phyloP scores from a whole-genome alignment of 2,113 vertebrate species.

The Lepus americanus region DNA sequence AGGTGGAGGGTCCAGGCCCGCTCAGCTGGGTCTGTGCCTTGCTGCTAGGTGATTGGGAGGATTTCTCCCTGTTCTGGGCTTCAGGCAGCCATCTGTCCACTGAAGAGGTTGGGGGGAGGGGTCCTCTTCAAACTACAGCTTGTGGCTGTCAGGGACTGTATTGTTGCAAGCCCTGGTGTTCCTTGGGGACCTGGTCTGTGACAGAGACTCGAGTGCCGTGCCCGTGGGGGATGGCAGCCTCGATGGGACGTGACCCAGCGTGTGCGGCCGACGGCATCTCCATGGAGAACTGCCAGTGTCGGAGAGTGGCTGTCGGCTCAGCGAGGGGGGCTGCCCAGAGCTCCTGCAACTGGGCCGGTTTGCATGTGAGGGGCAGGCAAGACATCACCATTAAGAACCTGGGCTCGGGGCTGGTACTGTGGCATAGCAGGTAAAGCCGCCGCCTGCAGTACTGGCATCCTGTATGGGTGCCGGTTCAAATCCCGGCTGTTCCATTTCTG shows the following conservation, averaged over 20 bases:
- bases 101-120: neutral
- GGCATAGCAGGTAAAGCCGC: too few relatives aligned
- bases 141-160: neutral
- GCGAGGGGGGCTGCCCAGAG: too few relatives aligned
- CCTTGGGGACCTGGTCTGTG: neutral
- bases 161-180: neutral
- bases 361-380: neutral
- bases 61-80: neutral
- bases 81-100: neutral
- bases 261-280: neutral
- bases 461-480: too few relatives aligned
- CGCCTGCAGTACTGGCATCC: too few relatives aligned
- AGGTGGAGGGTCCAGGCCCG: neutral
- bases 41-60: neutral
- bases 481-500: too few relatives aligned
- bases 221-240: neutral
- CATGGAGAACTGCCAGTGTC: rapidly evolving
- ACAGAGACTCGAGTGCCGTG: neutral
- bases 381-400: neutral
- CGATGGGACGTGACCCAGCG: neutral
- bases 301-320: too few relatives aligned
- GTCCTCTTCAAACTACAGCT: neutral
- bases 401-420: too few relatives aligned
- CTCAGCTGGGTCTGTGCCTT: neutral
- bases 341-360: neutral